phyloP scores from a whole-genome alignment of 2,797 vertebrate genomes.

The Lithobates sylvaticus region DNA sequence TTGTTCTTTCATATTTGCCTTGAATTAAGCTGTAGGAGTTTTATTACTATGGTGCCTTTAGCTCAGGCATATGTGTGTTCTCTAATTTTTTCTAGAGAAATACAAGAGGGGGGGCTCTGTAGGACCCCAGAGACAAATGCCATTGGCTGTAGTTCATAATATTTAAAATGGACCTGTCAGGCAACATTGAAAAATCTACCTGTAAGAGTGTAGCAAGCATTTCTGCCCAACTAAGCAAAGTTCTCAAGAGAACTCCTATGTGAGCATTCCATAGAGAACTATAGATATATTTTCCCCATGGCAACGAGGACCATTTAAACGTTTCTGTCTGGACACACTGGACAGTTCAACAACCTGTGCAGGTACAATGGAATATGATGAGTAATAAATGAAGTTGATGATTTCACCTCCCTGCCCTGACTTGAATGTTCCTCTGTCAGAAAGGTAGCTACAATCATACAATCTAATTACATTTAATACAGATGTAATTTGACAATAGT shows the following conservation, averaged over 20 bases:
- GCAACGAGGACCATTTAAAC: not conserved
- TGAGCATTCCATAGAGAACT: not conserved
- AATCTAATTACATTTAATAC: not conserved
- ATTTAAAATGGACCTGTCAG: not conserved
- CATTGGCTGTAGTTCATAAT: not conserved
- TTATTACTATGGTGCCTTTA: not conserved
- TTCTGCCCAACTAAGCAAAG: not conserved
- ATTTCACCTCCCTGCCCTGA: not conserved
- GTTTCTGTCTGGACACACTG: not conserved
- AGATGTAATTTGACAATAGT: not conserved
- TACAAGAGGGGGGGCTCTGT: not conserved
- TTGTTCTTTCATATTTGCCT: not conserved
- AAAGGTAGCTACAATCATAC: not conserved
- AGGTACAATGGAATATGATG: not conserved
- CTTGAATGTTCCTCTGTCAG: not conserved
- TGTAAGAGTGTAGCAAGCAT: not conserved
- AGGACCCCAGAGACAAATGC: not conserved
- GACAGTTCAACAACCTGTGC: not conserved
- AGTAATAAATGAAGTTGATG: not conserved
- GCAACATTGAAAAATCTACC: not conserved
- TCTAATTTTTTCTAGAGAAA: not conserved
- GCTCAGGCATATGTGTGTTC: not conserved
- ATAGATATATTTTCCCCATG: not conserved
- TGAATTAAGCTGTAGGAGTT: not conserved
- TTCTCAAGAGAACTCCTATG: not conserved